phyloP scores from a whole-genome alignment of 2,888 invertebrate species.

The Anorthoa munda region DNA sequence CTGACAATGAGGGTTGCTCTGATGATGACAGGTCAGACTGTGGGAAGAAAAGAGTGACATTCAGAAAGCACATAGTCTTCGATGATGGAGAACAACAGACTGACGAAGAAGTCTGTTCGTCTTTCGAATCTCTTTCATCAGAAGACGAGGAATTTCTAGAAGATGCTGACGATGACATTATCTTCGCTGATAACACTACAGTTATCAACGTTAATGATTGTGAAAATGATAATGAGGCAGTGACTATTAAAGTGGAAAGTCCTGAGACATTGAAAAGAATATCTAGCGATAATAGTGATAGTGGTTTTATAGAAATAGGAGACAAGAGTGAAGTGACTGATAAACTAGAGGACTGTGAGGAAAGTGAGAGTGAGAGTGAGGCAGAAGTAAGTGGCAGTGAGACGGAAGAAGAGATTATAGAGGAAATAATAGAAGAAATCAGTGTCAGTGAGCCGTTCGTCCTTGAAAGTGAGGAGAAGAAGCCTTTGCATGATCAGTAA shows the following conservation, averaged over 20 bases:
- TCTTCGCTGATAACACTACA: slow-evolving; percentile 80
- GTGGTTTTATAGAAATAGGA: slow-evolving; percentile 87
- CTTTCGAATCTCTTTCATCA: slow-evolving; percentile 86
- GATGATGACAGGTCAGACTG: slow-evolving; percentile 87
- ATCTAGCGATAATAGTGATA: slow-evolving; percentile 88
- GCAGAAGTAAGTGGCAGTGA: slow-evolving; percentile 77
- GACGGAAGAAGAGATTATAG: slow-evolving; percentile 73
- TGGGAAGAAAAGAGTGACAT: slow-evolving; percentile 87
- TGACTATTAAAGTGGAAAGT: slow-evolving; percentile 79
- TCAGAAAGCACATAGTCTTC: slow-evolving; percentile 88
- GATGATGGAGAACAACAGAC: slow-evolving; percentile 89
- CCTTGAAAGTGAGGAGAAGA: slow-evolving; percentile 15
- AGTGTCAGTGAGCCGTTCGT: slow-evolving; percentile 50
- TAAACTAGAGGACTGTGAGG: slow-evolving; percentile 61
- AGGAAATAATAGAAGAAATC: slow-evolving; percentile 71
- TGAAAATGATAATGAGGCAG: slow-evolving; percentile 66
- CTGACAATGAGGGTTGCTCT: slow-evolving; percentile 85
- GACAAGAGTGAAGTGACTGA: slow-evolving; percentile 80
- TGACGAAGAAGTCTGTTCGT: slow-evolving; percentile 84
- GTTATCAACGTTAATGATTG: slow-evolving; percentile 77
- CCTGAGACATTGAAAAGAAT: slow-evolving; percentile 79
- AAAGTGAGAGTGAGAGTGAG: slow-evolving; percentile 77
- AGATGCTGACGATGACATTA: slow-evolving; percentile 81
- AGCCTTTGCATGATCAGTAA: slow-evolving; percentile 57
- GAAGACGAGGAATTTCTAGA: slow-evolving; percentile 84